Conservation (phyloP, 2,888 invertebrate genomes). For the Eubasilissa splendida region DNA sequence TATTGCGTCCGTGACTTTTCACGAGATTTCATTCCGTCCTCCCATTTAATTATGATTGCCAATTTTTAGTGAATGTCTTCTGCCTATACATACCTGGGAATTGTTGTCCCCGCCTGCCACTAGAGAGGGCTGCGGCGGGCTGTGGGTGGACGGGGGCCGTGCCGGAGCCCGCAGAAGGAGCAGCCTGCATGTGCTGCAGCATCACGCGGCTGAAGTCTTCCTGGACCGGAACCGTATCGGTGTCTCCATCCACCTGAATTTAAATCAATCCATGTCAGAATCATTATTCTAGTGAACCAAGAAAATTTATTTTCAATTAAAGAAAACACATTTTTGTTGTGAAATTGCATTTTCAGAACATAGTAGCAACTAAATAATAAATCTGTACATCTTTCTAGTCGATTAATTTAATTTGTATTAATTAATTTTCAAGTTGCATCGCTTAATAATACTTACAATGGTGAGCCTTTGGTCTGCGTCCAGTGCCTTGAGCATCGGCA, state of each 20-base stretch:
- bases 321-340: no score
- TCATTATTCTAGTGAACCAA: no score
- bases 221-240: constrained; percentile 84
- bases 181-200: constrained; percentile 77
- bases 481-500: constrained; percentile 90
- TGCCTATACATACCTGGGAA: constrained; percentile 52
- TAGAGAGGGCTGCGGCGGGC: not conserved
- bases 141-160: not conserved
- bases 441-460: constrained; percentile 80
- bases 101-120: constrained; percentile 24
- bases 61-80: constrained; percentile 14
- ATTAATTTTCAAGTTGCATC: no score
- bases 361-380: not conserved
- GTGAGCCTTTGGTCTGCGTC: constrained; percentile 87
- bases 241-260: constrained; percentile 87
- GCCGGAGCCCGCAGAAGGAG: constrained; percentile 60
- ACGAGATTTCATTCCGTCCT: no score
- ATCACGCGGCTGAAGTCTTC: constrained; percentile 83
- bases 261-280: constrained; percentile 9
- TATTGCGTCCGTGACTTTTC: no score
- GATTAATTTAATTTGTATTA: no score
- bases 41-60: no score
- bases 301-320: no score
- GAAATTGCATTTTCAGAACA: no score
- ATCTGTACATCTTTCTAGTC: no score